A percentile compares a stretch with the other conserved stretches of the same genome.
Conservation (phyloP, 2,888 invertebrate species). For the Thecophora atra region DNA sequence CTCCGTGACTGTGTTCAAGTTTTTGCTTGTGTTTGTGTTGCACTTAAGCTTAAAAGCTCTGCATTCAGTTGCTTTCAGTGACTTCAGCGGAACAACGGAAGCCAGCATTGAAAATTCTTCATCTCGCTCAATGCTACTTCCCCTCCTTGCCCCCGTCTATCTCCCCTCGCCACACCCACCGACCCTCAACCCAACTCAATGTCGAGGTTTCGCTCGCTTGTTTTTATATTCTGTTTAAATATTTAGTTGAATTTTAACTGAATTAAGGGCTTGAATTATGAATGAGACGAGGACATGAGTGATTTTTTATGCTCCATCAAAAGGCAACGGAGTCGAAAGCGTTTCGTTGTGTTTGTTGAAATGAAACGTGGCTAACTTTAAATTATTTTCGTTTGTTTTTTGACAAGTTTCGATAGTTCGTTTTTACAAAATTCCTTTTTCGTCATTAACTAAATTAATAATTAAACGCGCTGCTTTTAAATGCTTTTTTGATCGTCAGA, state of each 20-base stretch:
- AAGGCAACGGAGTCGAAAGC: too few species aligned
- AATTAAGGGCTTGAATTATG: slow-evolving; percentile 1
- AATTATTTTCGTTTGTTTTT: too few species aligned
- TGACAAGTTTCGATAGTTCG: too few species aligned
- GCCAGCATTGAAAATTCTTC: not conserved
- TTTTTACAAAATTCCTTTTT: too few species aligned
- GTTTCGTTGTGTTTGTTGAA: too few species aligned
- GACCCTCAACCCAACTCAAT: too few species aligned
- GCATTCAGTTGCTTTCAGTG: slow-evolving; percentile 9
- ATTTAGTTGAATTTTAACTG: not conserved
- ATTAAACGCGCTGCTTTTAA: not conserved
- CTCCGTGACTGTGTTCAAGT: slow-evolving; percentile 54
- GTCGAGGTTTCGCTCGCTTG: too few species aligned
- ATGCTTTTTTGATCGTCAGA: not conserved
- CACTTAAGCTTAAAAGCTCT: slow-evolving; percentile 48
- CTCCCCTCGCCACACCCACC: not conserved
- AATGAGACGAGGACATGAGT: not conserved
- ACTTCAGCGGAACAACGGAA: slow-evolving; percentile 3
- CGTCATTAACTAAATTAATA: not conserved
- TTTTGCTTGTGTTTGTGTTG: slow-evolving; percentile 55
- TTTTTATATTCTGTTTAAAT: not conserved
- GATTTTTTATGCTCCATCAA: too few species aligned
- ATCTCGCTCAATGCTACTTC: not conserved
- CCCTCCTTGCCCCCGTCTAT: not conserved
- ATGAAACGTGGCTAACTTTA: too few species aligned